Base-by-base conservation (phyloP, 1,140 invertebrate genomes). In the Sesamia nonagrioides region DNA sequence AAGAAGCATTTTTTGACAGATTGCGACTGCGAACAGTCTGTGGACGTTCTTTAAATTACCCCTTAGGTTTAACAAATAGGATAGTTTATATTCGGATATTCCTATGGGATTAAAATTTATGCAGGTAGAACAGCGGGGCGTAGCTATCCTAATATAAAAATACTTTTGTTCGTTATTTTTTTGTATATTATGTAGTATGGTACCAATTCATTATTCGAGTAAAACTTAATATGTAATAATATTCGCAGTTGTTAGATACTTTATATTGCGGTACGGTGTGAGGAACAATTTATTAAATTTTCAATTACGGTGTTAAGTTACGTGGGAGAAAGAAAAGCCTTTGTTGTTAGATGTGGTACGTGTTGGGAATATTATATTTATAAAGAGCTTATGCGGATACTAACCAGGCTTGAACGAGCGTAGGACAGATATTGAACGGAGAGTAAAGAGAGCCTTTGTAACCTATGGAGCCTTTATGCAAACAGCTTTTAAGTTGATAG, bases 261-360 rank as follows among this genome's bases (percentile, higher is more conserved):
- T 80, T 61, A 72, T 80, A 74, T 60, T 42, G 82, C 40, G 71
- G 72, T 21, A 74, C 45, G 74, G n/a, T 42, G 63, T 76, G 54
- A 75, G 74, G 75, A 81, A 78, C 68, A 78, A 77, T 82, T 77
- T 85, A 85, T 85, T 85, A 85, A 82, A 82, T 82, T 83, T 83
- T 84, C 76, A 85, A 84, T 83, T 83, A 80, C 72, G 58, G 40
- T 50, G 77, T 79, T 75, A 66, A 83, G 60, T 69, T 81, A 61
- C 54, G 33, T 58, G 75, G 61, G 52, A 48, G 72, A 56, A 76
- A 77, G 69, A 79, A 68, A 50, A 48, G 58, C 60, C 60, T 77
- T 72, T 73, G 56, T 63, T 71, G 27, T 27, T 72, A 61, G 50
- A 73, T 54, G 18, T 73, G 58, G 21, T 78, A 78, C 77, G 58